Percentiles rank a stretch among this genome's conserved stretches.
Evolutionary conservation across 2,113 vertebrate species (phyloP).

Genomic region (Ranitomeya variabilis): DNA sequence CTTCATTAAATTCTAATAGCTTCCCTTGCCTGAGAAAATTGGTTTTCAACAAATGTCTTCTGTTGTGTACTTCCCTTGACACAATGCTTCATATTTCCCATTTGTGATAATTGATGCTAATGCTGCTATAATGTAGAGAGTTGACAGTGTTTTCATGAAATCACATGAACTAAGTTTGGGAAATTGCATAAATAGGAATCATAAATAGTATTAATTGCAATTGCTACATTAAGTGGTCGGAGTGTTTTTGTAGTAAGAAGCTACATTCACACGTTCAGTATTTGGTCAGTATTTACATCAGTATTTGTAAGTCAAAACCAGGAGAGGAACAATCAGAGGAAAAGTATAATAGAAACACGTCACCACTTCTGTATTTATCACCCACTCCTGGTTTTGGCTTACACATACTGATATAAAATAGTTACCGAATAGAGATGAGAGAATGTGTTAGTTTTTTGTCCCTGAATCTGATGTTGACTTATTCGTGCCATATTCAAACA

Average conservation of each 20-base stretch:
- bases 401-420: too few species aligned
- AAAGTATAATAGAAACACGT: too few species aligned
- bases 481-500: too few species aligned
- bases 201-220: not conserved
- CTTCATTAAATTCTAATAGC: conserved; percentile 48
- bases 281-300: too few species aligned
- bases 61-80: conserved; percentile 37
- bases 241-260: not conserved
- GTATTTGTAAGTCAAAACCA: too few species aligned
- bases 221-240: not conserved
- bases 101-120: conserved; percentile 33
- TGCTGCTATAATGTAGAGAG: not conserved
- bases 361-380: too few species aligned
- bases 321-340: too few species aligned
- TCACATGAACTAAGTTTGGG: not conserved
- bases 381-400: too few species aligned
- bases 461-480: too few species aligned
- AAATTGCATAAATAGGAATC: not conserved
- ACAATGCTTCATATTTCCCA: conserved; percentile 28
- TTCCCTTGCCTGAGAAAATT: conserved; percentile 46
- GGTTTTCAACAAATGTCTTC: conserved; percentile 45
- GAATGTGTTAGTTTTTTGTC: too few species aligned
- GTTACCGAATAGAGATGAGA: too few species aligned
- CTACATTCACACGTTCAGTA: too few species aligned
- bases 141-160: conserved; percentile 15